phyloP scores from a whole-genome alignment of 2,888 invertebrate genomes.

The Pediacus dermestoides region DNA sequence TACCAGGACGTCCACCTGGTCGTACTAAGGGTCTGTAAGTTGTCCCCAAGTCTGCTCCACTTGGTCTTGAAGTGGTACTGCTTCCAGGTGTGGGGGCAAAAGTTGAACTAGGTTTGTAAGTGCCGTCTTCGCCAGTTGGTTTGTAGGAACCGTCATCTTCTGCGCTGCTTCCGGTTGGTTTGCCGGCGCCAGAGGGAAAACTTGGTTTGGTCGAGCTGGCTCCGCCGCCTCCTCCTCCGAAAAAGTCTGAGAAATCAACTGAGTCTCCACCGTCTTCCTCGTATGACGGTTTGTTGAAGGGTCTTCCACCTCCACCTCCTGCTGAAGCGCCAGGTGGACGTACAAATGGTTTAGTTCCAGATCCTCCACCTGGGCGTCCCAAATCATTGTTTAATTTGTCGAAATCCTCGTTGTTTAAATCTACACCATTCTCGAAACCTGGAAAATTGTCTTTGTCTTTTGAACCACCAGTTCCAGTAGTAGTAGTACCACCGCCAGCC shows the following conservation, averaged over 20 bases:
- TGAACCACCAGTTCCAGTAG: constrained; percentile 17
- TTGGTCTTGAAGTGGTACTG: constrained; percentile 18
- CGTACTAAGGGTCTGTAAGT: neutral
- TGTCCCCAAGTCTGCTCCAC: constrained; percentile 8
- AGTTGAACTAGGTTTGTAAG: constrained; percentile 20
- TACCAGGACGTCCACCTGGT: constrained; percentile 10
- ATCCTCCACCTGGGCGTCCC: constrained; percentile 20
- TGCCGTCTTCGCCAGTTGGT: constrained; percentile 26
- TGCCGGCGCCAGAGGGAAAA: constrained; percentile 9
- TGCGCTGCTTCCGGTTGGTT: no score
- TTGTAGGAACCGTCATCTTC: constrained; percentile 33
- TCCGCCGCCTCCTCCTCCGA: constrained; percentile 21
- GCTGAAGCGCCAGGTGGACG: constrained; percentile 2
- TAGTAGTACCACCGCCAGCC: constrained; percentile 13
- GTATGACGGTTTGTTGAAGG: constrained; percentile 11
- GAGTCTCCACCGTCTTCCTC: constrained; percentile 18
- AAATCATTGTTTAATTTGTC: no score
- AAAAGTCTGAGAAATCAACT: constrained; percentile 25
- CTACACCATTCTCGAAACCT: constrained; percentile 15
- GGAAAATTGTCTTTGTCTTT: constrained; percentile 13
- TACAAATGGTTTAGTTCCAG: constrained; percentile 1
- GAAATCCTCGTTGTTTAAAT: constrained; percentile 14
- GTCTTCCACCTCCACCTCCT: constrained; percentile 4
- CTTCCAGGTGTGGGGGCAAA: constrained; percentile 9
- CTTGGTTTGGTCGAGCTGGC: constrained; percentile 12